Percentiles rank a stretch among this genome's conserved stretches.
Conservation (phyloP, 2,797 vertebrate genomes). For the Netta rufina region DNA sequence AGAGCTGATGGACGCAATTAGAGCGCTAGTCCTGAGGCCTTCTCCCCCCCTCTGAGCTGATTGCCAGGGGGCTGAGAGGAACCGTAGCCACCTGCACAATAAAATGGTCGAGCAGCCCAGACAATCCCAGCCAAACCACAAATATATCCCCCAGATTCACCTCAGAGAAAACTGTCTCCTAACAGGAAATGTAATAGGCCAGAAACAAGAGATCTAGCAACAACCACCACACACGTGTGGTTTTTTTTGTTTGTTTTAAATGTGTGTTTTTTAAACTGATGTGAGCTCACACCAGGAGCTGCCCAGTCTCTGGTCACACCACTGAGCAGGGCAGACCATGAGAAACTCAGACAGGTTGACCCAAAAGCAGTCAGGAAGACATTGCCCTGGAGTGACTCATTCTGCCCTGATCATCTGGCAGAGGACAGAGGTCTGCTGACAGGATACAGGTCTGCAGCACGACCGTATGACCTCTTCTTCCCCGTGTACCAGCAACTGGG, state of each 20-base stretch:
- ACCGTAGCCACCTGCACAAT: not conserved
- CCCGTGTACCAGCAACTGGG: too few species aligned
- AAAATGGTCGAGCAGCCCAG: not conserved
- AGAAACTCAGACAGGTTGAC: not conserved
- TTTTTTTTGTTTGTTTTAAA: not conserved
- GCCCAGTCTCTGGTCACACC: not conserved
- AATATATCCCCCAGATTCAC: not conserved
- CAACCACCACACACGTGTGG: not conserved
- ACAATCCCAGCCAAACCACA: not conserved
- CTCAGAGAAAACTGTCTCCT: not conserved
- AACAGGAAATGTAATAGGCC: not conserved
- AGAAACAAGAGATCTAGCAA: not conserved
- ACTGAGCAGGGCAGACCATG: not conserved
- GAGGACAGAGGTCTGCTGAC: not conserved
- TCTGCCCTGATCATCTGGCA: rapidly evolving
- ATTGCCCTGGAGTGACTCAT: not conserved
- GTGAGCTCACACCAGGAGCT: not conserved
- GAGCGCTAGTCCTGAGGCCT: not conserved
- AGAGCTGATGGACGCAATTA: not conserved
- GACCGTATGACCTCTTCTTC: not conserved
- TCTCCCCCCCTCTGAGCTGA: not conserved
- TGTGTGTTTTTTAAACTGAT: not conserved
- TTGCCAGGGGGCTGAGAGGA: not conserved
- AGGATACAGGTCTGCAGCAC: not conserved
- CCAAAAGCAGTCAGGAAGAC: not conserved